Conservation (phyloP, 2,888 invertebrate species). For the Trichogramma dendrolimi region DNA sequence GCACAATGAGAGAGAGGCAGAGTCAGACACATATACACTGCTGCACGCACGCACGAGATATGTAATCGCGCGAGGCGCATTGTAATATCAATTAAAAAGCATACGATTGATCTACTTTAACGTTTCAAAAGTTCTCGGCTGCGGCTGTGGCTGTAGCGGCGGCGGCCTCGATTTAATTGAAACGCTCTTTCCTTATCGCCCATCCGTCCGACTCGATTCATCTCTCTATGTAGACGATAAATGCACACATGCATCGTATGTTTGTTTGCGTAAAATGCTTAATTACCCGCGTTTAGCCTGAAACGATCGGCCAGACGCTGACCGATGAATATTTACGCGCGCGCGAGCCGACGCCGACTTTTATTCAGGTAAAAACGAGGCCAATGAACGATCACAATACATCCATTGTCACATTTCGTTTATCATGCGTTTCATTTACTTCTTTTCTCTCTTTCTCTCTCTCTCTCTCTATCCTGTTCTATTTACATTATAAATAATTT, state of each 20-base stretch:
- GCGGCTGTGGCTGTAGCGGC: too few relatives aligned
- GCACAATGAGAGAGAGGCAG: too few relatives aligned
- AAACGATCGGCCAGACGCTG: too few relatives aligned
- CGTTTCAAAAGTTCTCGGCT: too few relatives aligned
- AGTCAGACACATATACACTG: too few relatives aligned
- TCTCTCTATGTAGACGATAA: neutral
- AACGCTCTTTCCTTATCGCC: neutral
- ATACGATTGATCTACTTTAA: too few relatives aligned
- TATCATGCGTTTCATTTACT: neutral
- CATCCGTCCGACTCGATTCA: neutral
- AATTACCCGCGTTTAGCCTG: neutral
- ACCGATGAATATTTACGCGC: neutral
- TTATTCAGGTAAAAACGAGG: conserved; percentile 9
- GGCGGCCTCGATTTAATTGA: too few relatives aligned
- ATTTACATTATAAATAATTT: neutral
- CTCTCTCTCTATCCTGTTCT: neutral
- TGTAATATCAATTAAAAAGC: too few relatives aligned
- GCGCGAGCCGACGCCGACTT: conserved; percentile 7
- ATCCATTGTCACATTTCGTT: too few relatives aligned
- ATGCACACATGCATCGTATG: neutral
- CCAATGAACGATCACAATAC: conserved; percentile 8
- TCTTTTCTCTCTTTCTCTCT: too few relatives aligned
- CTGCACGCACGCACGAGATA: too few relatives aligned
- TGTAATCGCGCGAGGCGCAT: too few relatives aligned
- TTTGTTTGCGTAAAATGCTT: conserved; percentile 9